Percentiles rank a stretch among this genome's conserved stretches.
phyloP scores from a whole-genome alignment of 1,140 invertebrate genomes.

The Streblospio benedicti region DNA sequence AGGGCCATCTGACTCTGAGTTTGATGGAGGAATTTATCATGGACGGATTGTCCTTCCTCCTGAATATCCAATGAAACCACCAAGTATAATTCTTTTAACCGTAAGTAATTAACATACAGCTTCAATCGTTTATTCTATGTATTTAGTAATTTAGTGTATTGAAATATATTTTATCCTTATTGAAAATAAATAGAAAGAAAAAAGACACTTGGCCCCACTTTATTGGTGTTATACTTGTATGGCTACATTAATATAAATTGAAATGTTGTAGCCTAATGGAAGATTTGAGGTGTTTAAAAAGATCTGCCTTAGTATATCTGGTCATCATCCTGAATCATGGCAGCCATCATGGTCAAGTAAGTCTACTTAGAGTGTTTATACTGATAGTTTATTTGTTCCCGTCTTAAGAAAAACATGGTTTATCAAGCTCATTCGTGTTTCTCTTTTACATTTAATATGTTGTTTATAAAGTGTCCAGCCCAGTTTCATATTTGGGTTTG shows the following conservation, averaged over 20 bases:
- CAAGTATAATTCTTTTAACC: conserved; percentile 86
- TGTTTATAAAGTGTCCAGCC: too few relatives aligned
- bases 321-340: conserved; percentile 96
- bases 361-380: conserved; percentile 16
- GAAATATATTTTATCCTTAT: too few relatives aligned
- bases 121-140: not conserved
- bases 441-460: too few relatives aligned
- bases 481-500: too few relatives aligned
- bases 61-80: conserved; percentile 97
- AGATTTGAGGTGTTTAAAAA: conserved; percentile 90
- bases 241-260: too few relatives aligned
- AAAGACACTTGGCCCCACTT: too few relatives aligned
- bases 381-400: not conserved
- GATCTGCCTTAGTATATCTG: conserved; percentile 92
- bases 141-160: too few relatives aligned
- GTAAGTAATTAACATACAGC: conserved; percentile 49
- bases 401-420: too few relatives aligned
- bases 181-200: too few relatives aligned
- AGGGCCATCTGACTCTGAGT: conserved; percentile 77
- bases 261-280: conserved; percentile 80
- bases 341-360: conserved; percentile 84
- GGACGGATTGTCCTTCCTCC: conserved; percentile 75
- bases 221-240: too few relatives aligned
- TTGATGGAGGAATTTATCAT: conserved; percentile 83
- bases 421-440: too few relatives aligned